Base-by-base conservation (phyloP, 2,113 vertebrate species). In the Pedionomus torquatus region DNA sequence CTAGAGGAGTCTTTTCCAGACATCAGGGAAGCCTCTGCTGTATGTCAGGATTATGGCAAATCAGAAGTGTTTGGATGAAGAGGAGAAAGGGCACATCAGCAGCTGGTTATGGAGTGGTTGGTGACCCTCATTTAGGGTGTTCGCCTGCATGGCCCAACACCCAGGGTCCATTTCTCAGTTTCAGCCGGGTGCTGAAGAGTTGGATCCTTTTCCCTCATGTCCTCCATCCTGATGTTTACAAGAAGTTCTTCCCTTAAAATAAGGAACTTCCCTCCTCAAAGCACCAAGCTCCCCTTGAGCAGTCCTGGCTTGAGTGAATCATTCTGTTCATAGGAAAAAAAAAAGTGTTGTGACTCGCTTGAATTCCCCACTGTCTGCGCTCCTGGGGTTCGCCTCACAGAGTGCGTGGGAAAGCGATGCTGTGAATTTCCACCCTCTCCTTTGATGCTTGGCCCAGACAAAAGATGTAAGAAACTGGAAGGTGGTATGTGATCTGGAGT, bases 121-220 rank as follows among this genome's bases (percentile, higher is more conserved):
- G 24, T 85, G 58, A 28, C 44, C 48, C 31, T 20, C 28, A 26
- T 33, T 55, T 54, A 65, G 37, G 20, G 30, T 26, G 8, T 20
- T 89, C 58, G 43, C n/a, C 68, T 44, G 21, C 39, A 4, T 0
- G 5, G 37, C 20, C 1, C 3, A 19, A 17, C 1, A 2, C 30
- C 17, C 0, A 0, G 31, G 37, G 43, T 41, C 0, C 0, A 39
- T 13, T 12, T 87, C 55, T 55, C 0, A 0, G 4, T 63, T 66
- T 63, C 39, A 63, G 10, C 21, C 0, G 0, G 11, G 24, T 1
- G 1, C 44, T 77, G 71, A 7, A 8, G 44, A 37, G 39, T 24
- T 93, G 80, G 46, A 66, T 33, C 23, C 30, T 75, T 84, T 82
- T 43, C 41, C 10, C 17, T 86, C 0, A 0, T 20, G 15, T 61